A percentile compares a stretch with the other conserved stretches of the same genome.
These are phyloP conservation scores for Ormyrus labotus DNA, from an alignment of 2,888 invertebrate species.

Conservation along the genomic window DNA sequence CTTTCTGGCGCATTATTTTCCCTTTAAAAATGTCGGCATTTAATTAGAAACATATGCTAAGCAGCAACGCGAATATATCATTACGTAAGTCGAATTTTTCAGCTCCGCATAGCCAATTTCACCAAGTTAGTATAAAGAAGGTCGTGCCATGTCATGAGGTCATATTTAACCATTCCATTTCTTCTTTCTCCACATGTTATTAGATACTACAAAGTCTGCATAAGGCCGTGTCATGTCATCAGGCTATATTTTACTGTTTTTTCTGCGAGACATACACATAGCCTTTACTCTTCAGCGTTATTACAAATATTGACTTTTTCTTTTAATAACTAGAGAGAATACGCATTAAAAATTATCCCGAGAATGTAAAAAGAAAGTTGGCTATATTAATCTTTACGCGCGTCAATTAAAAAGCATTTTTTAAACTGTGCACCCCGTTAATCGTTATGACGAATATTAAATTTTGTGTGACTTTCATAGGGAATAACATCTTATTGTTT, in stretches of 20 bases:
- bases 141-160: conserved; percentile 21
- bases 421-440: too few relatives aligned
- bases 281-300: conserved; percentile 26
- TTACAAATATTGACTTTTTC: conserved; percentile 41
- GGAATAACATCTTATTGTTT: too few relatives aligned
- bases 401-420: neutral
- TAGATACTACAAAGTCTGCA: conserved; percentile 47
- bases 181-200: conserved; percentile 30
- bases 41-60: too few relatives aligned
- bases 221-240: conserved; percentile 40
- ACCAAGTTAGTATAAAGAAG: conserved; percentile 31
- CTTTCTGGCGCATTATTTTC: neutral
- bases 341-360: conserved; percentile 11
- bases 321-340: conserved; percentile 14
- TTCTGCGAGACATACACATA: conserved; percentile 18
- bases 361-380: neutral
- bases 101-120: neutral
- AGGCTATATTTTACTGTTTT: conserved; percentile 31
- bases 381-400: conserved; percentile 5
- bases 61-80: too few relatives aligned
- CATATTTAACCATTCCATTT: conserved; percentile 32
- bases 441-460: too few relatives aligned
- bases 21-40: neutral
- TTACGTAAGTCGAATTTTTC: too few relatives aligned
- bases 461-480: too few relatives aligned